Conservation (phyloP, 2,888 invertebrate genomes). For the Sericinus montela region DNA sequence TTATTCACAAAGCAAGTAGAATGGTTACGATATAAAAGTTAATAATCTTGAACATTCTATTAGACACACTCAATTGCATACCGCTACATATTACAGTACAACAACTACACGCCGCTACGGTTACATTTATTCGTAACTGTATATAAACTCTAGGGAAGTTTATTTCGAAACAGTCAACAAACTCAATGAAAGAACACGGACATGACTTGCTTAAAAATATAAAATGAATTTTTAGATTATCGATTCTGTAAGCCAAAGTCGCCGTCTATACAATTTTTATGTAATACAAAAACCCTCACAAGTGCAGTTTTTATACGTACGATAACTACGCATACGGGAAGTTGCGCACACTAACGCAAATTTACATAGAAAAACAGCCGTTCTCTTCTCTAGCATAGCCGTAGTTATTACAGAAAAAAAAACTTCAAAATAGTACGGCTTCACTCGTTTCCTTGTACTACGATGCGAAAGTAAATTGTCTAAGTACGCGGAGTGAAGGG, state of each 20-base stretch:
- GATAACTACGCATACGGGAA: constrained; percentile 69
- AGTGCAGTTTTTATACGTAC: constrained; percentile 41
- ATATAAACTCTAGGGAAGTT: constrained; percentile 19
- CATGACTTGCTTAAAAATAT: constrained; percentile 51
- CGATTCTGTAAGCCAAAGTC: constrained; percentile 56
- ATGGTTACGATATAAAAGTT: constrained; percentile 8
- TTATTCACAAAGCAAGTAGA: neutral
- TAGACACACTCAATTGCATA: constrained; percentile 17
- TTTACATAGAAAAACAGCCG: constrained; percentile 75
- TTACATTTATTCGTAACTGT: constrained; percentile 19
- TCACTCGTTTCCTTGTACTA: constrained; percentile 50
- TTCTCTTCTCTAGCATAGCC: constrained; percentile 60
- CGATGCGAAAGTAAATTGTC: constrained; percentile 51
- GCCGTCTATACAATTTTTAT: constrained; percentile 65
- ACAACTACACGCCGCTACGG: constrained; percentile 7
- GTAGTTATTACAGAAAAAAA: constrained; percentile 62
- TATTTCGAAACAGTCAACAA: constrained; percentile 22
- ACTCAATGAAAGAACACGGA: constrained; percentile 24
- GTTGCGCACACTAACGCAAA: constrained; percentile 54
- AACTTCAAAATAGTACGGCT: constrained; percentile 76
- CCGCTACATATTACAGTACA: neutral
- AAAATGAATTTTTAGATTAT: constrained; percentile 69
- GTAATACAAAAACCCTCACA: constrained; percentile 60
- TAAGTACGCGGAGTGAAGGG: constrained; percentile 43
- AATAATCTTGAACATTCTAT: constrained; percentile 14